These are phyloP conservation scores for Campylomormyrus tamandua DNA, from an alignment of 2,113 vertebrate species.

Conservation along the genomic window DNA sequence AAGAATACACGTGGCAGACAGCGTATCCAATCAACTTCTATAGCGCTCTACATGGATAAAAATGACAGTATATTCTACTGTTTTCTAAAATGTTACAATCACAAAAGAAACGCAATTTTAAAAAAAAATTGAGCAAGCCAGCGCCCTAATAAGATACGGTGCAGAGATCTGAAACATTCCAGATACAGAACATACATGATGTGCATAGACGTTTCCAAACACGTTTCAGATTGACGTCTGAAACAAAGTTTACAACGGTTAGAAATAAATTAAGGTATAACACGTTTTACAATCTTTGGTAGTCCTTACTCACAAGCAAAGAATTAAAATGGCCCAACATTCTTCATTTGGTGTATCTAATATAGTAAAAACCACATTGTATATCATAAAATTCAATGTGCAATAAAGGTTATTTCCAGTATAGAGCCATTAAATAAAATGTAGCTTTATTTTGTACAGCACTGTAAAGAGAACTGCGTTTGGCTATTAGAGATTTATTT, in stretches of 20 bases:
- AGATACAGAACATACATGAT: constrained; percentile 18
- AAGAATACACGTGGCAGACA: neutral
- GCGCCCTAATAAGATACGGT: neutral
- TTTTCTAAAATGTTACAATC: constrained; percentile 22
- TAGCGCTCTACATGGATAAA: constrained; percentile 15
- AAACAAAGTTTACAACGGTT: constrained; percentile 18
- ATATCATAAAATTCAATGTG: constrained; percentile 2
- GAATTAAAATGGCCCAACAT: neutral
- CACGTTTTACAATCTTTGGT: constrained; percentile 21
- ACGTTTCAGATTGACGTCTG: constrained; percentile 9
- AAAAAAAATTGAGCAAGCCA: constrained; percentile 8
- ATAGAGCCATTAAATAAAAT: constrained; percentile 12
- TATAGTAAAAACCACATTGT: constrained; percentile 4
- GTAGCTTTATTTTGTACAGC: constrained; percentile 3
- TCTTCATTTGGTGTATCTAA: neutral
- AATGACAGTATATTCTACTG: neutral
- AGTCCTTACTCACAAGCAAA: neutral
- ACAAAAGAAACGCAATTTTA: constrained; percentile 10
- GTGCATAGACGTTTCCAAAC: neutral
- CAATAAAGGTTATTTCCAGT: constrained; percentile 4
- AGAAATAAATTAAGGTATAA: constrained; percentile 24
- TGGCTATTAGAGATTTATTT: constrained; percentile 4
- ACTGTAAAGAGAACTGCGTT: neutral
- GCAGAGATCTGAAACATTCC: constrained; percentile 26
- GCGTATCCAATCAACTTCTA: constrained; percentile 21